A percentile compares a stretch with the other conserved stretches of the same genome.
Evolutionary conservation across 2,113 vertebrate genomes (phyloP).

Genomic region (Cinclus cinclus): DNA sequence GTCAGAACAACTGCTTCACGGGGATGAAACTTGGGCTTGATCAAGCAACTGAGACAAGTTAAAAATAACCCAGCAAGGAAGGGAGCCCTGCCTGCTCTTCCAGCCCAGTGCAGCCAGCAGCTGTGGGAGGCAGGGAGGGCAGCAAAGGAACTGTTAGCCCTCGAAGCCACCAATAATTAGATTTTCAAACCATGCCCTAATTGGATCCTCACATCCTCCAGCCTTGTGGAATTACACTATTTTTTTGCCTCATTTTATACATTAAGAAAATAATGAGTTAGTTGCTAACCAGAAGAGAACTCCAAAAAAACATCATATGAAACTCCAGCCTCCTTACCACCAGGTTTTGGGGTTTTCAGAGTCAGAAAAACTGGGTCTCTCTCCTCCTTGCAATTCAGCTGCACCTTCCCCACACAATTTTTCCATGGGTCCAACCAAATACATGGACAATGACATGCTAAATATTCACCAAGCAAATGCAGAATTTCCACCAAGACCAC

Average conservation of each 20-base stretch:
- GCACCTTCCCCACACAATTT: neutral
- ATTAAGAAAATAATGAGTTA: neutral
- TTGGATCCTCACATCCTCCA: neutral
- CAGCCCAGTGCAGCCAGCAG: neutral
- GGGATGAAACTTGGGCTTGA: neutral
- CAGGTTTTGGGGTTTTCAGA: neutral
- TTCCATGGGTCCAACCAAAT: neutral
- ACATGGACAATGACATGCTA: neutral
- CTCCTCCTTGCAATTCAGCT: neutral
- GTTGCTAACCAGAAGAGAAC: neutral
- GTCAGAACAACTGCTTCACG: neutral
- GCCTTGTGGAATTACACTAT: neutral
- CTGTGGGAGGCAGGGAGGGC: neutral
- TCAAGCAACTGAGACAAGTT: neutral
- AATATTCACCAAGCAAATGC: neutral
- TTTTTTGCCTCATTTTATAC: neutral
- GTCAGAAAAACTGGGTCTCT: neutral
- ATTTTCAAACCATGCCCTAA: neutral
- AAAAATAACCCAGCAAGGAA: conserved; percentile 27
- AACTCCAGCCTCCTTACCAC: neutral
- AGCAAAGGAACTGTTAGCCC: neutral
- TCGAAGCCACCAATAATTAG: neutral
- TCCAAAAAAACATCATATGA: neutral
- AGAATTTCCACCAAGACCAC: neutral
- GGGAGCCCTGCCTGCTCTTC: neutral